A percentile compares a stretch with the other conserved stretches of the same genome.
These are phyloP conservation scores for Osmoderma eremita DNA, from an alignment of 2,888 invertebrate species.

Conservation along the genomic window DNA sequence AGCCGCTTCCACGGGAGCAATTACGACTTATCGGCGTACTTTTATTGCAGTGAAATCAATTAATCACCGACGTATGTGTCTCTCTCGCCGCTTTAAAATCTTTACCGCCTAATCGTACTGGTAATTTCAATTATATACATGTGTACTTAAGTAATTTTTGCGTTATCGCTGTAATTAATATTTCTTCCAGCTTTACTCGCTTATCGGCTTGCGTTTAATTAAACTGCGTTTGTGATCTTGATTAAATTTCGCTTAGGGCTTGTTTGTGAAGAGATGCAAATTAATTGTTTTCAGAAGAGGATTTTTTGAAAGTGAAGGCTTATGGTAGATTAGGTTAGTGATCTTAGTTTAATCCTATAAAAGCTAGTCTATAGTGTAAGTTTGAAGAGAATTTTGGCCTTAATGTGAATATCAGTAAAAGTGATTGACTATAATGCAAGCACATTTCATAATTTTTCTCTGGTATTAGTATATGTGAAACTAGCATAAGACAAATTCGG, in stretches of 20 bases:
- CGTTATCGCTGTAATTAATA: conserved; percentile 23
- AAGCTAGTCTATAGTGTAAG: no score
- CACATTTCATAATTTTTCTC: no score
- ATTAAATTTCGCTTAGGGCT: conserved; percentile 16
- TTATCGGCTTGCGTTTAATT: conserved; percentile 1
- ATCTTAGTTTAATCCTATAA: no score
- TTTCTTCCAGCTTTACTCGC: conserved; percentile 1
- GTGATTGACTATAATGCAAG: no score
- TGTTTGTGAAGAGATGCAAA: no score
- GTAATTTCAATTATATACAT: conserved; percentile 35
- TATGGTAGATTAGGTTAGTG: no score
- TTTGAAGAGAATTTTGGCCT: no score
- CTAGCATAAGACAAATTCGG: no score
- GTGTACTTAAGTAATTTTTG: conserved; percentile 30
- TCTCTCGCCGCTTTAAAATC: conserved; percentile 15
- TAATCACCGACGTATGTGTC: conserved; percentile 16
- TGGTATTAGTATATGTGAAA: no score
- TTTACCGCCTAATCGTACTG: conserved; percentile 3
- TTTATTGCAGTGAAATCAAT: conserved; percentile 15
- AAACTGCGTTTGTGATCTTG: neutral
- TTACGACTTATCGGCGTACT: conserved; percentile 12
- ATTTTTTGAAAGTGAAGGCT: no score
- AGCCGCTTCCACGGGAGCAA: conserved; percentile 34
- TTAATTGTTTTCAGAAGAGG: no score
- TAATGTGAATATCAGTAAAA: no score